Base-by-base conservation (phyloP, 2,888 invertebrate species). In the Xestia xanthographa region DNA sequence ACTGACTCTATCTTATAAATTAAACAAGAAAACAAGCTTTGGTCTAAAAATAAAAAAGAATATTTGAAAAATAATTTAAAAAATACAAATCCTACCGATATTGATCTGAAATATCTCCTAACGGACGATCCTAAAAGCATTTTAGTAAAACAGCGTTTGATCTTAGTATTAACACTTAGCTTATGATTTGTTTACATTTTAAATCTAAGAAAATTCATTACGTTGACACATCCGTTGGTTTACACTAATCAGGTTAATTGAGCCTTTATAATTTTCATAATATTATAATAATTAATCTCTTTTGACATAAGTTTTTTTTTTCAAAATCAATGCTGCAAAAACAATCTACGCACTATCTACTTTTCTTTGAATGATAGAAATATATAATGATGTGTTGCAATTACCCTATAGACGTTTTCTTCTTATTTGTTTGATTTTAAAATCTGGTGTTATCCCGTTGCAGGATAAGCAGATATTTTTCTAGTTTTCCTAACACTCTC, bases 1-100 rank as follows among this genome's bases (percentile, higher is more conserved):
- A 72, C 69, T 72, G 79, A 77, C 72, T 72, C 62, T 75, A 63
- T 65, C 43, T 77, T 82, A 85, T 88, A 92, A 92, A 92, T 92
- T 91, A 92, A 93, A 91, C 90, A 92, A 91, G 85, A 89, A 92
- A 90, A 92, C 90, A 90, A 93, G 92, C 95, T 95, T 95, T 95
- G 95, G 95, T 95, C 90, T 93, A 92, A 91, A 82, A 60, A 50
- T 89, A 91, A 89, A 89, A 89, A 89, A 80, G 70, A 80, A 74
- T 82, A 67, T 73, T 85, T 83, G 85, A 82, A 87, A 87, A 91
- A 88, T 86, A 91, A 90, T 84, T 89, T 89, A 92, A 91, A 53
- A 82, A 88, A 82, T 88, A 89, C 77, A 87, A 87, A 87, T 80
- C 79, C 77, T 87, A 86, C 58, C 75, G 77, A 83, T 83, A 82